These are phyloP conservation scores for Tricholaema leucomelas DNA, from an alignment of 2,113 vertebrate species.

Conservation along the genomic window DNA sequence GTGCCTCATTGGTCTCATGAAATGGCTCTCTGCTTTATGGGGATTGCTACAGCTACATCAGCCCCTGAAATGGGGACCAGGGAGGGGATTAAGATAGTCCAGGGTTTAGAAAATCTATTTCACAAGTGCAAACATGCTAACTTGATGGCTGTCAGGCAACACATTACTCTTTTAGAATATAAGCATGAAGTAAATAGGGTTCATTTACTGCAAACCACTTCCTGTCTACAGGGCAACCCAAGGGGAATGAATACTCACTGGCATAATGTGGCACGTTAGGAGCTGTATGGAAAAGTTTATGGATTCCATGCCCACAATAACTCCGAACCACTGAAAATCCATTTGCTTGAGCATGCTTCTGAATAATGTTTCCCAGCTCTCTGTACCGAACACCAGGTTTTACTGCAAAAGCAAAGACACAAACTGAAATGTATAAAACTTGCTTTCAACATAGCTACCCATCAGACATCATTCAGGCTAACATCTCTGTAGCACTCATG, in stretches of 20 bases:
- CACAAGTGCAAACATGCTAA: background rate
- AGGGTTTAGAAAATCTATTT: background rate
- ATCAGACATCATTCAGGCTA: background rate
- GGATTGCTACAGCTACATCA: no score
- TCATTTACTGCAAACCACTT: background rate
- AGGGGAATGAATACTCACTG: constrained; percentile 78
- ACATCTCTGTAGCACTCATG: background rate
- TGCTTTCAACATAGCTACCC: background rate
- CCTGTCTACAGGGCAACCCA: background rate
- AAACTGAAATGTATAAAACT: background rate
- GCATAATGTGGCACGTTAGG: constrained; percentile 95
- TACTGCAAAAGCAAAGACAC: constrained; percentile 76
- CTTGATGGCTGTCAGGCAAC: background rate
- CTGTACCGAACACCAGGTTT: constrained; percentile 96
- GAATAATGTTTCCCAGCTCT: constrained; percentile 97
- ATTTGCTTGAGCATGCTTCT: constrained; percentile 96
- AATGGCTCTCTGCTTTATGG: no score
- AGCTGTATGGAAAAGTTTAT: constrained; percentile 96
- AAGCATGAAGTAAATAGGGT: background rate
- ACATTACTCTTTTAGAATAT: background rate
- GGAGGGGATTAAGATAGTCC: background rate
- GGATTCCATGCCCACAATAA: constrained; percentile 98
- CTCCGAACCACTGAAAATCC: constrained; percentile 98
- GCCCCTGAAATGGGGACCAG: no score
- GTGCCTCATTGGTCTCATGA: no score